Base-by-base conservation (phyloP, 1,140 invertebrate genomes). In the Zaprionus ornatus region DNA sequence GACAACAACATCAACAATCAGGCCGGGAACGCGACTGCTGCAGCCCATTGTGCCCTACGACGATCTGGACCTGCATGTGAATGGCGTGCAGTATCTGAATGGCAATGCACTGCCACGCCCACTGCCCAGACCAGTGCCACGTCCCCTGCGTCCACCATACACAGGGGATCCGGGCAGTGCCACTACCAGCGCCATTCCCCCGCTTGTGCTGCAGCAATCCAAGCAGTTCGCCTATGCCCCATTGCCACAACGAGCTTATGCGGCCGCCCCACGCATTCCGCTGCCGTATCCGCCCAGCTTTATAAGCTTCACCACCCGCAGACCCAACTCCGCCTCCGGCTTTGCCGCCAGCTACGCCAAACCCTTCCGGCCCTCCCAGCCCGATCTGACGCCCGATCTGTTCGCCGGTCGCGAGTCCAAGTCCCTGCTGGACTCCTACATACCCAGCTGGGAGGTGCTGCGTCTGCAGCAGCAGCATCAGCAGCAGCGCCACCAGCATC, bases 231-330 rank as follows among this genome's bases (percentile, higher is more conserved):
- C 80, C 19, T 91, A 65, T 56, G 90, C 91, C 0, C 82, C 82
- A 13, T 23, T 35, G 40, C 68, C 32, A 13, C 84, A n/a, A 15
- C 61, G 82, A 10, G 80, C 79, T 7, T 90, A 85, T 61, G 85
- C 81, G 1, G 15, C 77, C 13, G 75, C 65, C 12, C 48, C 81
- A 0, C 62, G 85, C 40, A 81, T 81, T 0, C 87, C 84, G 0
- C n/a, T 92, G 25, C 91, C 91, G 1, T 92, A 92, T 73, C 91
- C 91, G 3, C 90, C 91, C 13, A 92, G 91, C 27, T 92, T 92
- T 59, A 74, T 92, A 3, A 91, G 82, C 74, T 74, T 92, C 9
- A 91, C 91, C 4, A 92, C 87, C 0, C 52, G 87, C 3, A 21
- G 66, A n/a, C 87, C 85, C 1, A 27, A 32, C 29, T 10, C 56